These are phyloP conservation scores for Iselma pallidipennis DNA, from an alignment of 2,888 invertebrate species.

Conservation along the genomic window DNA sequence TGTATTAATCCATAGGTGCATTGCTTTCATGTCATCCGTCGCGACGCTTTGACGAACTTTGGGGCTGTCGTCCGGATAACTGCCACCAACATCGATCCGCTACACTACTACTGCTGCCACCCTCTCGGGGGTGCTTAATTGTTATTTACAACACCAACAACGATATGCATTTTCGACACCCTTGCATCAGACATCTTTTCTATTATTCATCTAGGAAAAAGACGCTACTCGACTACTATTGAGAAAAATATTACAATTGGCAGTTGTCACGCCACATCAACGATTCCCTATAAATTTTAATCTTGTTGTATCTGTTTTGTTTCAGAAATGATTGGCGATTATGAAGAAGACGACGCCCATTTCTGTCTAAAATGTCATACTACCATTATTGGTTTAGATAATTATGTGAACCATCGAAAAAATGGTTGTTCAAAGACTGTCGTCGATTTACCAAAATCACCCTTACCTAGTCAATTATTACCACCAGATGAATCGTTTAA, in stretches of 20 bases:
- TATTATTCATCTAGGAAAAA: constrained; percentile 6
- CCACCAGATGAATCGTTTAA: constrained; percentile 61
- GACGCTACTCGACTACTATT: background rate
- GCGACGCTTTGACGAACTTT: constrained; percentile 20
- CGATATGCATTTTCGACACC: constrained; percentile 9
- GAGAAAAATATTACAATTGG: constrained; percentile 7
- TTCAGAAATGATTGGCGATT: constrained; percentile 64
- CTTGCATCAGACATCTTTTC: constrained; percentile 10
- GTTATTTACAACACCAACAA: constrained; percentile 20
- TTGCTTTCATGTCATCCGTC: background rate
- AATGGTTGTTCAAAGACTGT: constrained; percentile 63
- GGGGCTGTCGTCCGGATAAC: constrained; percentile 55
- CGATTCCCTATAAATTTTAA: constrained; percentile 4
- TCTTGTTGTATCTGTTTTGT: constrained; percentile 7
- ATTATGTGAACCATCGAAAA: constrained; percentile 84
- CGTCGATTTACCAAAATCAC: constrained; percentile 44
- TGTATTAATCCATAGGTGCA: background rate
- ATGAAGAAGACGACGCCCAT: constrained; percentile 83
- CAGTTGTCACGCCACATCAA: constrained; percentile 16
- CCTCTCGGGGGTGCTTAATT: constrained; percentile 18
- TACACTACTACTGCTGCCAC: constrained; percentile 14
- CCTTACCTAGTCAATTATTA: constrained; percentile 46
- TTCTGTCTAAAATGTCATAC: constrained; percentile 85
- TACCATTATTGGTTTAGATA: constrained; percentile 82
- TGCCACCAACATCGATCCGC: constrained; percentile 50